Base-by-base conservation (phyloP, 2,888 invertebrate genomes). In the Zele albiditarsus region DNA sequence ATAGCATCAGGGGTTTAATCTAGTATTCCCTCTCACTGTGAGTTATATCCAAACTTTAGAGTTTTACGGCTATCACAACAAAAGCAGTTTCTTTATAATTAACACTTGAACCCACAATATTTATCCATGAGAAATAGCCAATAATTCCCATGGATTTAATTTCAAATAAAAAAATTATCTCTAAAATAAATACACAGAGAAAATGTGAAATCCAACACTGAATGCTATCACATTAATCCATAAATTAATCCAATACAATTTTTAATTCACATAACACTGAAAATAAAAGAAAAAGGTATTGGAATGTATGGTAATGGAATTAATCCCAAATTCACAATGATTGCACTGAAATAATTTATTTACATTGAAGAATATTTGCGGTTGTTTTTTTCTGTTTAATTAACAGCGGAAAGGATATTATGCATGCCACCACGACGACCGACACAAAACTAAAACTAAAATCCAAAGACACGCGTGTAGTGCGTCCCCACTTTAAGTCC, bases 381-480 rank as follows among this genome's bases (percentile, higher is more conserved):
- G n/a, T n/a, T n/a, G 25, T 27, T 60, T 60, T 20, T 28, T 10
- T 27, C 3, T 27, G 10, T n/a, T n/a, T n/a, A 57, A 57, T 10
- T 2, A 23, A 60, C 4, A 60, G 12, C 10, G 62, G 14, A 0
- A 31, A 12, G 3, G 10, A 12, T n/a, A 12, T 62, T 62, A 31
- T n/a, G 28, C 31, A n/a, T 31, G 62, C 27, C 16, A 0, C 10
- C 25, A 23, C 62, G 73, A 73, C 77, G 82, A 84, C 84, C 80
- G 82, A 78, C 82, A 80, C 80, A 76, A 84, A 86, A 89, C 88
- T 88, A 87, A 88, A 87, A 86, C 85, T 85, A 84, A 87, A 86
- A 69, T 85, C 82, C 84, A 82, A 87, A 88, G 87, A 87, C 87
- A 88, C 87, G 86, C 86, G 86, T 85, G 85, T 83, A 82, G 78